Conservation (phyloP, 2,797 vertebrate genomes). For the Forpus xanthops region DNA sequence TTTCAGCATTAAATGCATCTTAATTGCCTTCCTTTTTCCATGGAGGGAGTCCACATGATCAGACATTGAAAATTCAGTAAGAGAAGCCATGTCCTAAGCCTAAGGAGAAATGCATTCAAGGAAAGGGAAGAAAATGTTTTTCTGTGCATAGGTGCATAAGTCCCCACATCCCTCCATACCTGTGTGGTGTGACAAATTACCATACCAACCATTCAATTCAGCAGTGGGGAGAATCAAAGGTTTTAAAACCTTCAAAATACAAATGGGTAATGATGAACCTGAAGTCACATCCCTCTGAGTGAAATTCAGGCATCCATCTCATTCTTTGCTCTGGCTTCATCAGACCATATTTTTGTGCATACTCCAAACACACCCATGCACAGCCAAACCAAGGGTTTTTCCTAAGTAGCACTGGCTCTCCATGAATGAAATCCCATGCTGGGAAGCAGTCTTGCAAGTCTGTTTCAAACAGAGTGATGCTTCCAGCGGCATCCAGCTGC, state of each 20-base stretch:
- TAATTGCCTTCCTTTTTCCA: not conserved
- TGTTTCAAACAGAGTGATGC: not conserved
- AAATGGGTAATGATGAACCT: not conserved
- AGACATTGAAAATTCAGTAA: not conserved
- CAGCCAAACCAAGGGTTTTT: not conserved
- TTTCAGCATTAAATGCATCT: not conserved
- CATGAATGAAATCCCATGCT: not conserved
- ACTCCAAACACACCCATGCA: not conserved
- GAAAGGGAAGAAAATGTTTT: not conserved
- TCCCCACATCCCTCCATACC: not conserved
- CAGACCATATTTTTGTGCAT: not conserved
- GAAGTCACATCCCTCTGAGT: not conserved
- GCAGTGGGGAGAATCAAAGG: not conserved
- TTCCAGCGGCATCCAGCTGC: conserved; percentile 19
- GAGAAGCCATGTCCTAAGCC: not conserved
- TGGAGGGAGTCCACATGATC: not conserved
- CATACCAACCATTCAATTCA: not conserved
- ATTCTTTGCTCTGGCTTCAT: not conserved
- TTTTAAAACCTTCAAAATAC: not conserved
- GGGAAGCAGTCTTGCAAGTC: not conserved
- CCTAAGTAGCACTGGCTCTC: not conserved
- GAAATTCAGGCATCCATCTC: not conserved
- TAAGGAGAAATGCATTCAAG: not conserved
- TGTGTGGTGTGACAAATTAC: not conserved
- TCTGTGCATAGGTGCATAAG: not conserved